A percentile compares a stretch with the other conserved stretches of the same genome.
These are phyloP conservation scores for Lamproptera curius DNA, from an alignment of 2,888 invertebrate genomes.

Conservation along the genomic window DNA sequence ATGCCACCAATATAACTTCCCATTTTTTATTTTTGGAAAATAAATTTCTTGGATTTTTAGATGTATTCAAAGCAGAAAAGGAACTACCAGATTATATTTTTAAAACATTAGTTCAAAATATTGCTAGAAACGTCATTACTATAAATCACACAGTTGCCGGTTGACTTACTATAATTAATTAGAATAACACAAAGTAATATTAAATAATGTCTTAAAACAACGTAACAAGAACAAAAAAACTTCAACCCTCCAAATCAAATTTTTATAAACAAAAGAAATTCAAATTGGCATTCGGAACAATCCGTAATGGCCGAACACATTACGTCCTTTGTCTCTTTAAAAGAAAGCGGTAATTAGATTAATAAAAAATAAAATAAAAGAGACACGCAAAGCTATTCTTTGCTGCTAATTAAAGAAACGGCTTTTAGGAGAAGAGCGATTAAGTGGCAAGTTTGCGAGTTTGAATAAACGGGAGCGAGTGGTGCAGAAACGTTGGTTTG, in stretches of 20 bases:
- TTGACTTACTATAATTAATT: too few species aligned
- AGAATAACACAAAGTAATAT: too few species aligned
- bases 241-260: constrained; percentile 5
- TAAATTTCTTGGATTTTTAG: too few species aligned
- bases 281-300: constrained; percentile 62
- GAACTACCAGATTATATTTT: too few species aligned
- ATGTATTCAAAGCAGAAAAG: too few species aligned
- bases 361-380: constrained; percentile 57
- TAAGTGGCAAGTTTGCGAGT: constrained; percentile 72
- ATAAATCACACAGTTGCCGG: too few species aligned
- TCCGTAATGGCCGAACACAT: constrained; percentile 58
- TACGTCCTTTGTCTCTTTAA: constrained; percentile 63
- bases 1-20: too few species aligned
- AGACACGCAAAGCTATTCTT: constrained; percentile 72
- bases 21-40: too few species aligned
- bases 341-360: constrained; percentile 63
- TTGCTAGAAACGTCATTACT: too few species aligned
- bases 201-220: too few species aligned
- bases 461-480: constrained; percentile 53
- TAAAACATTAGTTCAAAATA: too few species aligned
- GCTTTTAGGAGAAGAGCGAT: constrained; percentile 58
- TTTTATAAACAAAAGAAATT: constrained; percentile 32
- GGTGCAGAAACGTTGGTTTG: background rate
- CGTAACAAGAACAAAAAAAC: constrained; percentile 9
- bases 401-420: constrained; percentile 74